Evolutionary conservation across 2,113 vertebrate species (phyloP), one percentile per base, ranked within the genome.

Genomic region (Lepisosteus oculatus): DNA sequence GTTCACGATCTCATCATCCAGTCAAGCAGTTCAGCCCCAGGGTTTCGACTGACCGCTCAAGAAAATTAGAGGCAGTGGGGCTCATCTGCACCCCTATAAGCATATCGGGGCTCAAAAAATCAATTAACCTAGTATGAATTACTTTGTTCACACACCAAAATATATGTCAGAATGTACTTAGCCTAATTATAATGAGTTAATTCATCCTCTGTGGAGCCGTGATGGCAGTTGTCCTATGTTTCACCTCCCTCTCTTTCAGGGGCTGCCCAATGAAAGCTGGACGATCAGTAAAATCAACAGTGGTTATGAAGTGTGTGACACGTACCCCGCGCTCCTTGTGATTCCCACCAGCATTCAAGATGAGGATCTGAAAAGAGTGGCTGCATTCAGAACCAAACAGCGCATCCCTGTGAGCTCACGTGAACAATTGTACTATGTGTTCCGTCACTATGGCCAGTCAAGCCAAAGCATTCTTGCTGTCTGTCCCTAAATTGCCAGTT

Each of bases 201-300:
- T 65, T 3, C 62, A 65, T 9, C 44, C 2, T 43, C 13, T 65
- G 3, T 12, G 44, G 8, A 65, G 65, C 44, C 43, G 6, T 66
- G 44, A n/a, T 47, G 43, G n/a, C 55, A 55, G 8, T 8, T 77
- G 17, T 44, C 71, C 43, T 1, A 42, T 63, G 56, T 72, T 65
- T 6, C 42, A 5, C 68, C 77, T 76, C 83, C 13, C 14, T 75
- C 83, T 55, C 54, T 0, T 74, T 7, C 77, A 99, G 97, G 95
- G 97, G 61, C 91, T 99, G 61, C 97, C 97, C 3, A 99, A 98
- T 70, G 97, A 99, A 83, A 98, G 96, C 80, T 99, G 97, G 97
- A 93, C 92, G 81, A 94, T 99, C 86, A 95, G 94, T 74, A 97
- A 92, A 88, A 84, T 98, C 56, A 99, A 99, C 89, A 93, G 81